These are phyloP conservation scores for Brachyhypopomus gauderio DNA, from an alignment of 2,113 vertebrate genomes.

Conservation along the genomic window DNA sequence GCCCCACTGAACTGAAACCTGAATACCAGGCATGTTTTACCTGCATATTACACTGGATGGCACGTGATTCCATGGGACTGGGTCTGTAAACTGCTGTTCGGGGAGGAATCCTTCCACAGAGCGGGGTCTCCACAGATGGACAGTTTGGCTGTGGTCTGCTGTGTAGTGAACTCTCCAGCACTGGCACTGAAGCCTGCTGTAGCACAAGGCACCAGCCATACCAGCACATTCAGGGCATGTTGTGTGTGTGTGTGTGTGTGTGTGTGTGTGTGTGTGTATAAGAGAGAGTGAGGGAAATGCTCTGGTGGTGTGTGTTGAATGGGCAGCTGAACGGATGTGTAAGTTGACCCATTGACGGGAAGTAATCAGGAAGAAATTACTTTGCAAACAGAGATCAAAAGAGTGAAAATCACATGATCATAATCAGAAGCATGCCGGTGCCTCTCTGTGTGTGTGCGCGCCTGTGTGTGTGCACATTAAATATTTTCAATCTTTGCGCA, in stretches of 20 bases:
- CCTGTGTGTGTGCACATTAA: neutral
- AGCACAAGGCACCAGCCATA: slow-evolving; percentile 31
- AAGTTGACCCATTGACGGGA: slow-evolving; percentile 5
- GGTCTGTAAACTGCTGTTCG: neutral
- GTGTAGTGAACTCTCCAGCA: slow-evolving; percentile 20
- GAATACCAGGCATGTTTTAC: no score
- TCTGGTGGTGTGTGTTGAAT: neutral
- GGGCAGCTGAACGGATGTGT: neutral
- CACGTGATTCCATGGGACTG: no score
- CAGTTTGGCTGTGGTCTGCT: slow-evolving; percentile 15
- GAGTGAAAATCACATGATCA: neutral
- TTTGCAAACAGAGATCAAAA: slow-evolving; percentile 11
- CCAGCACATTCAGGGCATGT: slow-evolving; percentile 37
- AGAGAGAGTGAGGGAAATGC: neutral
- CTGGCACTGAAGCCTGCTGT: slow-evolving; percentile 21
- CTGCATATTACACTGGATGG: no score
- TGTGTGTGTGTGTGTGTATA: neutral
- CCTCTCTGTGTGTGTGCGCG: slow-evolving; percentile 8
- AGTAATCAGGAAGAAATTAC: slow-evolving; percentile 13
- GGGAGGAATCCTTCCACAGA: no score
- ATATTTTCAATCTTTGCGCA: slow-evolving; percentile 5
- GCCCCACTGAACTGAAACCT: no score
- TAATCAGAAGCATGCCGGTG: slow-evolving; percentile 5
- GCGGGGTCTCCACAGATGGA: neutral
- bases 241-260: neutral